Evolutionary conservation across 1,140 invertebrate genomes (phyloP).

Genomic region (Achatina immaculata): DNA sequence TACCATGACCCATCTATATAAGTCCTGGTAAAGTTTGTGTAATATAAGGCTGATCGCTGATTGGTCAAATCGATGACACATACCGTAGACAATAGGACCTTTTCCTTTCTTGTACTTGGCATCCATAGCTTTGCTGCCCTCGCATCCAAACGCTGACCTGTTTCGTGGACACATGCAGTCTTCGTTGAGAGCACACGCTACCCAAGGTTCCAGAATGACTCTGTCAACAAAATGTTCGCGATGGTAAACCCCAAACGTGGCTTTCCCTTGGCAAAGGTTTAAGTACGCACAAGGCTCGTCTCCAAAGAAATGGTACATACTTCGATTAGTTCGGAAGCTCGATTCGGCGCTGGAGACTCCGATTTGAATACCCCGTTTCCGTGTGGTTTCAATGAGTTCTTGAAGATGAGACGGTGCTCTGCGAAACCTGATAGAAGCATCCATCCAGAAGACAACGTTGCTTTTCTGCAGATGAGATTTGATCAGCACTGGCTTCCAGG

Average conservation of each 20-base stretch:
- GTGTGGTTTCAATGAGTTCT: background rate
- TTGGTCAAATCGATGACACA: constrained; percentile 36
- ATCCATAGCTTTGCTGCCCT: background rate
- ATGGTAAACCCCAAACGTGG: constrained; percentile 4
- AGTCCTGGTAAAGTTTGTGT: constrained; percentile 26
- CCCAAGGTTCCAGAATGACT: constrained; percentile 32
- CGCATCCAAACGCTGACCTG: background rate
- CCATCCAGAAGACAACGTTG: constrained; percentile 23
- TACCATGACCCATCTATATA: background rate
- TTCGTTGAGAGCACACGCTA: constrained; percentile 12
- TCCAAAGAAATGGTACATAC: constrained; percentile 35
- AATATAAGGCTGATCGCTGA: constrained; percentile 29
- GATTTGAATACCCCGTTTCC: constrained; percentile 4
- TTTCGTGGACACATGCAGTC: constrained; percentile 14
- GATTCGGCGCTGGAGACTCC: background rate
- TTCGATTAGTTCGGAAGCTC: constrained; percentile 8
- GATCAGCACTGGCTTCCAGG: constrained; percentile 19
- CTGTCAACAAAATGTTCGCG: constrained; percentile 26
- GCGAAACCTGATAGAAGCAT: constrained; percentile 18
- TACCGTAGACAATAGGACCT: background rate
- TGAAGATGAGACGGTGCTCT: background rate
- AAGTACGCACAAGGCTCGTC: constrained; percentile 32
- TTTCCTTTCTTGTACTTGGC: background rate
- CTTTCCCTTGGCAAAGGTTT: background rate
- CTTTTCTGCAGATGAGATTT: background rate